Conservation (phyloP, 2,797 vertebrate genomes). For the Sphaeramia orbicularis region DNA sequence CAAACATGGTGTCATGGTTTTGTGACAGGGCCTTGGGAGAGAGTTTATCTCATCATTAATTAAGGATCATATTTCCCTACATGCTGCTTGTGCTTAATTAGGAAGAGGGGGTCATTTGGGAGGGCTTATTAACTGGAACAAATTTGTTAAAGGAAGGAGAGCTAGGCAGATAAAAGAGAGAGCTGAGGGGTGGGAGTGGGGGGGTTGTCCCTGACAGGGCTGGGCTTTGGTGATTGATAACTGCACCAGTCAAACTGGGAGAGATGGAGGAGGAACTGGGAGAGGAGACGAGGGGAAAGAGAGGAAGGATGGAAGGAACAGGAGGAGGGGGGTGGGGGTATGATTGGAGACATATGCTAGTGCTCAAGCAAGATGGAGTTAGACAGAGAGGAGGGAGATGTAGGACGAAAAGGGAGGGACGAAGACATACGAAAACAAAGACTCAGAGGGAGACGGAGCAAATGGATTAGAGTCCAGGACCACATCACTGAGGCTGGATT, state of each 20-base stretch:
- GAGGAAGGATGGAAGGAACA: slow-evolving; percentile 76
- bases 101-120: slow-evolving; percentile 98
- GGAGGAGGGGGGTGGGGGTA: slow-evolving; percentile 99
- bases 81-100: slow-evolving; percentile 99
- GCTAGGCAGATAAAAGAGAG: slow-evolving; percentile 79
- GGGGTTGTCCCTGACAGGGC: slow-evolving; percentile 92
- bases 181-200: slow-evolving; percentile 30
- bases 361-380: slow-evolving; percentile 82
- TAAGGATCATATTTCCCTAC: slow-evolving; percentile 99
- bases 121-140: slow-evolving; percentile 99
- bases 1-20: slow-evolving; percentile 99
- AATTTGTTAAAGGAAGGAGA: slow-evolving; percentile 98
- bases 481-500: too few species aligned
- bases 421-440: slow-evolving; percentile 78
- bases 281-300: slow-evolving; percentile 56
- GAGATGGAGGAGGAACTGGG: slow-evolving; percentile 76
- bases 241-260: slow-evolving; percentile 88
- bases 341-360: slow-evolving; percentile 96
- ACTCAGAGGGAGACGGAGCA: too few species aligned
- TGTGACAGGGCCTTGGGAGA: slow-evolving; percentile 97
- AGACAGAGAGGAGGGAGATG: slow-evolving; percentile 75
- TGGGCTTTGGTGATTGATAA: slow-evolving; percentile 96
- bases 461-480: slow-evolving; percentile 65
- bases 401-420: slow-evolving; percentile 73
- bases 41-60: slow-evolving; percentile 99